Conservation (phyloP, 2,888 invertebrate genomes). For the Ophioninae sp. region DNA sequence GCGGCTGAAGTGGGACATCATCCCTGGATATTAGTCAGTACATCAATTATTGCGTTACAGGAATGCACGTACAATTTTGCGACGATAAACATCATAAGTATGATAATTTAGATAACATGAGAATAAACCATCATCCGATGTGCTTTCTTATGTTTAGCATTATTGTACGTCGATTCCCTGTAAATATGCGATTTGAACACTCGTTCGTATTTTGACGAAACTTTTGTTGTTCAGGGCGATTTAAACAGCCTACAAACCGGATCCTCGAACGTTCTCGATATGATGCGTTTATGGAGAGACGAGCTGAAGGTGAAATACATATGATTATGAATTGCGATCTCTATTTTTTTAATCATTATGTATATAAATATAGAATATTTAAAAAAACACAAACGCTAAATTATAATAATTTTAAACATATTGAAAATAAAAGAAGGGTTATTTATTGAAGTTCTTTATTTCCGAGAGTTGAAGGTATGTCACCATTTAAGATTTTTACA, state of each 20-base stretch:
- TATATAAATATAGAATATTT: not conserved
- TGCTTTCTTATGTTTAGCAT: not conserved
- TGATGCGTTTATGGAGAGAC: constrained; percentile 80
- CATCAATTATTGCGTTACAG: not conserved
- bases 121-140: not conserved
- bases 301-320: constrained; percentile 75
- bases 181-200: not conserved
- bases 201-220: not conserved
- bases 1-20: constrained; percentile 82
- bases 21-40: constrained; percentile 79
- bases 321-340: not conserved
- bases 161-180: not conserved
- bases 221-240: constrained; percentile 52
- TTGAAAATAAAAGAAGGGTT: too few relatives aligned
- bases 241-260: constrained; percentile 57
- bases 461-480: too few relatives aligned
- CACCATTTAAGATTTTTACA: too few relatives aligned
- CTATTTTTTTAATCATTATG: too few relatives aligned
- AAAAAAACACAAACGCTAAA: too few relatives aligned
- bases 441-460: too few relatives aligned
- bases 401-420: too few relatives aligned
- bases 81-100: not conserved
- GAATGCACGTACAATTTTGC: not conserved
- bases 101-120: not conserved
- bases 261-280: constrained; percentile 80